Evolutionary conservation across 2,888 invertebrate genomes (phyloP), one percentile per base, ranked within the genome.

Genomic region (Troglohyphantes excavatus): DNA sequence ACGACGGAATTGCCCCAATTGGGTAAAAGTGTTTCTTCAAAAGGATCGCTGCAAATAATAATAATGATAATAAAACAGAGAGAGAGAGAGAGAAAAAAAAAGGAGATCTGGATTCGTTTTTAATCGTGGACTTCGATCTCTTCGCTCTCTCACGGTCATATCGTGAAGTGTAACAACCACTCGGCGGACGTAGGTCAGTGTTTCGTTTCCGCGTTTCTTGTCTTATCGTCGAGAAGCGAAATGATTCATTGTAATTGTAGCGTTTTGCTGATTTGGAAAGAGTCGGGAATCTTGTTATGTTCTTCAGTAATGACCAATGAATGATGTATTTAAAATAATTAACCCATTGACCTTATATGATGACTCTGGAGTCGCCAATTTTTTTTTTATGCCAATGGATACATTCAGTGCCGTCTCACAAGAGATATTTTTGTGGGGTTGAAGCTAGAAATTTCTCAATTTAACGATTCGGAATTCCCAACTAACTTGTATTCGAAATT

Each of bases 1-100:
- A 21, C 13, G 0, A 17, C 17, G 21, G 63, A 65, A 65, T 83
- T 73, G 73, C 83, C 83, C 83, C 65, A 53, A 73, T 83, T 72
- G 83, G 33, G 83, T 65, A 83, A 83, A 83, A 83, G 73, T 83
- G 73, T 65, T 39, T 43, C 53, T 53, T 53, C 53, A 73, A 46
- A 43, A 68, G 59, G 82, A 61, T 63, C n/a, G 63, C 17, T 39
- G 63, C 29, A 72, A 73, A 83, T 63, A 83, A 63, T 83, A 73
- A 73, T 21, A 27, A 81, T 27, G 68, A n/a, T 23, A 27, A 46
- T 27, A 68, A 53, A 26, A 43, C 26, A 65, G 27, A 27, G 23
- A 65, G 23, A 63, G 23, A n/a, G 27, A 27, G 29, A 53, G 26
- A 72, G 23, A n/a, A 26, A 26, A 23, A 29, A 59, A 33, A 17